Evolutionary conservation across 1,140 invertebrate genomes (phyloP).

Genomic region (Triops cancriformis): DNA sequence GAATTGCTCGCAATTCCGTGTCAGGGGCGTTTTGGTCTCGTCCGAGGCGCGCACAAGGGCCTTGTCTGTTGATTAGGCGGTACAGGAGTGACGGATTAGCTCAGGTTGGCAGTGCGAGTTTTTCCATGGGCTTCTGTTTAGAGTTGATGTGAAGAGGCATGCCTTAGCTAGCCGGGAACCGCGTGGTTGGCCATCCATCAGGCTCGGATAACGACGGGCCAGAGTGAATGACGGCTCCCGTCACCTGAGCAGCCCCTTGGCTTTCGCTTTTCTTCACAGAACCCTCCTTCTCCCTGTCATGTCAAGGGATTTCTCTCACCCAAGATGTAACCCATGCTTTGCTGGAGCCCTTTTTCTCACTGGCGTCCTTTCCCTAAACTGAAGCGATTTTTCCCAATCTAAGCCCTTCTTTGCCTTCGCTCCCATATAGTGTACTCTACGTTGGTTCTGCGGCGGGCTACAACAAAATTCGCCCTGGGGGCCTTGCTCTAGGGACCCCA

Average conservation of each 20-base stretch:
- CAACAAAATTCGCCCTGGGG: background rate
- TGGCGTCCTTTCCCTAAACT: background rate
- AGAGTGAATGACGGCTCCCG: slow-evolving; percentile 8
- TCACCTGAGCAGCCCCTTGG: slow-evolving; percentile 11
- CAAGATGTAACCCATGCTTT: slow-evolving; percentile 13
- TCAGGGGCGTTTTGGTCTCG: background rate
- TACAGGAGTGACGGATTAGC: background rate
- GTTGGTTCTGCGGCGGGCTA: background rate
- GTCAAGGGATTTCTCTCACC: slow-evolving; percentile 2
- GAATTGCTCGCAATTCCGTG: background rate
- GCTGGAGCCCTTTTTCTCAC: background rate
- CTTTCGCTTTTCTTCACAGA: background rate
- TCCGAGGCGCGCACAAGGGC: background rate
- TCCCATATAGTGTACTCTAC: background rate
- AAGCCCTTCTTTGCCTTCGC: background rate
- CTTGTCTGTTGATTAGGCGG: slow-evolving; percentile 1
- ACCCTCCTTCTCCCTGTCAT: slow-evolving; percentile 12
- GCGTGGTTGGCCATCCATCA: background rate
- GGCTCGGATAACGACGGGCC: slow-evolving; percentile 11
- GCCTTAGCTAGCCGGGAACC: background rate
- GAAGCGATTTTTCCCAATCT: background rate
- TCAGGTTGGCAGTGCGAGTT: slow-evolving; percentile 9
- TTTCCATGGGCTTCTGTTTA: slow-evolving; percentile 5
- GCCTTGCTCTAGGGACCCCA: background rate
- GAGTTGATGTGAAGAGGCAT: slow-evolving; percentile 13